phyloP scores from a whole-genome alignment of 2,797 vertebrate genomes.

The Sebastes jordani region DNA sequence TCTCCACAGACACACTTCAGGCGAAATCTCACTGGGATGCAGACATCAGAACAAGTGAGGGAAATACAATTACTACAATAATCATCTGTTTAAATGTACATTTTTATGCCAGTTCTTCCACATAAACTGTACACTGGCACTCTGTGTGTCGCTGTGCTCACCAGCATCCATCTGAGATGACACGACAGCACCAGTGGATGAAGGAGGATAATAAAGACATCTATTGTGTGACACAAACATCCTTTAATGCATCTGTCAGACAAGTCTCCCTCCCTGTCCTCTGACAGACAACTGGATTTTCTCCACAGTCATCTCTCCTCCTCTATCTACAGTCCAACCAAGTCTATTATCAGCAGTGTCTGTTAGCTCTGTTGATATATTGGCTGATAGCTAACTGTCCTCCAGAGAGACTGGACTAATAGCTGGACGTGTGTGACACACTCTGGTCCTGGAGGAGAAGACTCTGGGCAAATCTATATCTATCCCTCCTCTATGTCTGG shows the following conservation, averaged over 20 bases:
- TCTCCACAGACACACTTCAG: not conserved
- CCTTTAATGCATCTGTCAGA: not conserved
- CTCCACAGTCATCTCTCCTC: not conserved
- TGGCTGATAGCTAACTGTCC: conserved; percentile 9
- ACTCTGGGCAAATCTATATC: not conserved
- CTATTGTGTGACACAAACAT: not conserved
- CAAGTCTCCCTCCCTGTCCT: not conserved
- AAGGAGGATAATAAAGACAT: conserved; percentile 1
- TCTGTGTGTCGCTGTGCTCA: not conserved
- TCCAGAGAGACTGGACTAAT: not conserved
- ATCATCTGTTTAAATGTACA: not conserved
- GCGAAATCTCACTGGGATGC: not conserved
- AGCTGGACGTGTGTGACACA: not conserved
- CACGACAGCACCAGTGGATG: not conserved
- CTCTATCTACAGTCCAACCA: not conserved
- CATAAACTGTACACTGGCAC: not conserved
- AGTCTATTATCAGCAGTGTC: conserved; percentile 13
- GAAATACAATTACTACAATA: not conserved
- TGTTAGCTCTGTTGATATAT: not conserved
- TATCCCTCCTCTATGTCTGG: not conserved
- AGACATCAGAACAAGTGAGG: not conserved
- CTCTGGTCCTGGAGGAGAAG: not conserved
- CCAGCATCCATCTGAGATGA: conserved; percentile 11
- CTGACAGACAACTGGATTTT: not conserved
- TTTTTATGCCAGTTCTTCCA: not conserved